Evolutionary conservation across 2,113 vertebrate genomes (phyloP), one percentile per base, ranked within the genome.

Genomic region (Prolemur simus): DNA sequence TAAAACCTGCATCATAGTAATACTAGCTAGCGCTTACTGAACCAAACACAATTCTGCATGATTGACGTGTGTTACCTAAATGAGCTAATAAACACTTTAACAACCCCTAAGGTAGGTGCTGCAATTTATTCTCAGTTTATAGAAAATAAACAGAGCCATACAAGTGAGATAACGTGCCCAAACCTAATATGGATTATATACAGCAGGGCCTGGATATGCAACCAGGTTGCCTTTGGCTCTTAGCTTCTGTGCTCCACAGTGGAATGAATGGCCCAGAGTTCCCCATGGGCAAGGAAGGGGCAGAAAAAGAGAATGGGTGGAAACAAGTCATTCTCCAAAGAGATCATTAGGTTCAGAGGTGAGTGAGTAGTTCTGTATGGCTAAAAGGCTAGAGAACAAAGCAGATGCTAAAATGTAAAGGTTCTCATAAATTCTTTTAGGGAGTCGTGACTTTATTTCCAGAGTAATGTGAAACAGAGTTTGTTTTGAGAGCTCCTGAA

Each of bases 381-480:
- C 45, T 86, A 54, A 64, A 69, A 58, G 18, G 5, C 47, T 63
- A 27, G 47, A 74, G 60, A 63, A 74, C 20, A 81, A 87, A 96
- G 49, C 37, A 73, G 39, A 88, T 81, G 42, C 81, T 63, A 78
- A 95, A 77, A 91, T 25, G 63, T 23, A 12, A 81, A 94, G 9
- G 2, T n/a, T 52, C 11, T 37, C 23, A 20, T 64, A 68, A 89
- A 76, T 69, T 73, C 45, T 88, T 94, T 91, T 42, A 85, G 45
- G 86, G 32, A 92, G 13, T 49, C 86, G n/a, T 47, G 11, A 85
- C 89, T 93, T 89, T 84, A 81, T 84, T 64, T 92, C 42, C 68
- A 76, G 45, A 89, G 47, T 68, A 69, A 84, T 66, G 15, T 56
- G 47, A 88, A 95, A 87, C 45, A 71, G 83, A 85, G 83, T 95